Evolutionary conservation across 2,797 vertebrate genomes (phyloP).

Genomic region (Micrastur ruficollis): DNA sequence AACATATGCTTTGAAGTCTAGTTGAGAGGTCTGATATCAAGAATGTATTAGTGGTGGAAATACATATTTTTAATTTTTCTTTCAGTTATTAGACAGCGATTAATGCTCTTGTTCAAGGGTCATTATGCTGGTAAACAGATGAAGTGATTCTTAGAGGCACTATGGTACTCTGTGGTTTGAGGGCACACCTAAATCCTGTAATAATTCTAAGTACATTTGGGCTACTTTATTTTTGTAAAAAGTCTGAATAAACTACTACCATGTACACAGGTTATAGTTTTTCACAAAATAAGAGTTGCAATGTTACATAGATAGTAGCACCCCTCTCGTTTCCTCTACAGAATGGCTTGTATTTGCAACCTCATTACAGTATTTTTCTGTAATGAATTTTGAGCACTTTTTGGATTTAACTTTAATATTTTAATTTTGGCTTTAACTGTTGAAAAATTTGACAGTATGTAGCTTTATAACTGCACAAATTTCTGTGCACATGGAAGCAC

Average conservation of each 20-base stretch:
- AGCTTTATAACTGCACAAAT: neutral
- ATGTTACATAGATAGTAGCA: neutral
- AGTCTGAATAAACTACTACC: neutral
- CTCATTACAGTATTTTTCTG: neutral
- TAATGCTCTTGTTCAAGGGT: neutral
- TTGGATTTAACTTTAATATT: neutral
- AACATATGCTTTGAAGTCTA: neutral
- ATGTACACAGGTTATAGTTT: neutral
- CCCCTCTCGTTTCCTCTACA: neutral
- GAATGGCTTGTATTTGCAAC: neutral
- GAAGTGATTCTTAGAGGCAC: neutral
- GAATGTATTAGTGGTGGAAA: neutral
- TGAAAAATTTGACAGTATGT: neutral
- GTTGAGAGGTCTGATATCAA: neutral
- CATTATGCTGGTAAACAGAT: neutral
- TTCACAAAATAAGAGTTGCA: neutral
- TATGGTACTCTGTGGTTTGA: neutral
- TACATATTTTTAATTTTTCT: neutral
- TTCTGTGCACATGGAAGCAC: neutral
- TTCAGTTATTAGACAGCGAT: neutral
- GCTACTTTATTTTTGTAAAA: neutral
- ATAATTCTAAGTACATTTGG: neutral
- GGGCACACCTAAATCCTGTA: neutral
- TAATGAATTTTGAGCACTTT: neutral
- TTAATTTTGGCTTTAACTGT: neutral